Evolutionary conservation across 2,797 vertebrate species (phyloP).

Genomic region (Tragopan temminckii): DNA sequence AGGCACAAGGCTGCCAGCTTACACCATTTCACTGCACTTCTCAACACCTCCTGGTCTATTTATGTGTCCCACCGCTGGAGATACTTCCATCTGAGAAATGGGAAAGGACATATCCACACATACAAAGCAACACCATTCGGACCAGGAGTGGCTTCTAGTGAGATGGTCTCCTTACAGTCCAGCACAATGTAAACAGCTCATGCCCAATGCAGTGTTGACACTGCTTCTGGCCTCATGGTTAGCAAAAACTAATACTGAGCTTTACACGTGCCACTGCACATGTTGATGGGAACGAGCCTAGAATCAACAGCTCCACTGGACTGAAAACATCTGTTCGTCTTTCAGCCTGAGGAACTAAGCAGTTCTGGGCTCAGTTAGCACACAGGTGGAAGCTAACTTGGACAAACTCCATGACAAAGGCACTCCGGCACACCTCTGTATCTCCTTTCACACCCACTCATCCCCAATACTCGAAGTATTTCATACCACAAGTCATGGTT

Average conservation of each 20-base stretch:
- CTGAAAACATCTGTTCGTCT: background rate
- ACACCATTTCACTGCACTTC: background rate
- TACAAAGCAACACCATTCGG: background rate
- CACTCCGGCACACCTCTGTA: background rate
- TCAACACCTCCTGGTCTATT: background rate
- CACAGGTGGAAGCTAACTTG: background rate
- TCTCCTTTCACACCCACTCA: background rate
- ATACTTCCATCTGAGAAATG: background rate
- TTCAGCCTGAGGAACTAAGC: background rate
- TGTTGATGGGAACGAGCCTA: background rate
- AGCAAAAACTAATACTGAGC: background rate
- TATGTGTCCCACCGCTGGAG: background rate
- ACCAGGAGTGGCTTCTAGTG: background rate
- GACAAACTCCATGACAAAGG: background rate
- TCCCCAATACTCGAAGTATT: background rate
- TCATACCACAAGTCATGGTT: background rate
- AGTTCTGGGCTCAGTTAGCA: background rate
- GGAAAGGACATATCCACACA: rapidly evolving
- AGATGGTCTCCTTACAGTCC: background rate
- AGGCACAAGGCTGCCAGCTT: background rate
- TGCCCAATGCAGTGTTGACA: rapidly evolving
- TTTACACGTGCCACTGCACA: background rate
- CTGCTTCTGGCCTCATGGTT: background rate
- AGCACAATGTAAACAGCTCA: rapidly evolving
- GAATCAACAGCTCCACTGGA: background rate